Base-by-base conservation (phyloP, 1,140 invertebrate species). In the Tetramorium simillimum region DNA sequence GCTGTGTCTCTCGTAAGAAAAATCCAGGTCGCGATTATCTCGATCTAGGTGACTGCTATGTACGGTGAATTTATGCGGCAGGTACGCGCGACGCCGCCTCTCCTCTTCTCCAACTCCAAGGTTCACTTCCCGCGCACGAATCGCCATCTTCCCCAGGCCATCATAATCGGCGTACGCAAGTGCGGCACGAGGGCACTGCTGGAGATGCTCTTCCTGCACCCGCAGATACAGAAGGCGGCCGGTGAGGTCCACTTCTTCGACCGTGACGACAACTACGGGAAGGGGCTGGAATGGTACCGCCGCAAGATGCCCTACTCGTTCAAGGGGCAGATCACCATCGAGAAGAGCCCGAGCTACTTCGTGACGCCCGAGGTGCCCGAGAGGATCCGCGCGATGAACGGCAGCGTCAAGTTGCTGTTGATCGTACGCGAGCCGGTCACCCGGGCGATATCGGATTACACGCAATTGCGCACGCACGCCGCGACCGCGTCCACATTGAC, bases 261-360 rank as follows among this genome's bases (percentile, higher is more conserved):
- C 95, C 96, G 98, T 3, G 98, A 98, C 92, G 98, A 98, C 92
- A 98, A 99, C 94, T 99, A 99, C 94, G 96, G 97, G 65, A 97
- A 97, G 82, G 99, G 99, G 2, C 95, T 99, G 49, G 98, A 99
- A 69, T 99, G 98, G 98, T 99, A 99, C 95, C 95, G 97, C 65
- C 97, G 96, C 88, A 97, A 98, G 95, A 99, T 99, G 99, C 99
- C 99, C 6, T 97, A 97, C 91, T 98, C 98, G 0, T 97, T 98
- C 93, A 96, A 96, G 80, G 97, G 97, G 33, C 98, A 99, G 95
- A 97, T 99, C 86, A 99, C 99, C 18, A 98, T 99, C 91, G 99
- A 99, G 95, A 99, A 99, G 95, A 99, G 98, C 87, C 99, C 99
- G 0, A 99, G 98, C 91, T 99, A 99, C 95, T 99, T 99, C 95